Conservation (phyloP, 2,888 invertebrate species). For the Crepidodera aurea region DNA sequence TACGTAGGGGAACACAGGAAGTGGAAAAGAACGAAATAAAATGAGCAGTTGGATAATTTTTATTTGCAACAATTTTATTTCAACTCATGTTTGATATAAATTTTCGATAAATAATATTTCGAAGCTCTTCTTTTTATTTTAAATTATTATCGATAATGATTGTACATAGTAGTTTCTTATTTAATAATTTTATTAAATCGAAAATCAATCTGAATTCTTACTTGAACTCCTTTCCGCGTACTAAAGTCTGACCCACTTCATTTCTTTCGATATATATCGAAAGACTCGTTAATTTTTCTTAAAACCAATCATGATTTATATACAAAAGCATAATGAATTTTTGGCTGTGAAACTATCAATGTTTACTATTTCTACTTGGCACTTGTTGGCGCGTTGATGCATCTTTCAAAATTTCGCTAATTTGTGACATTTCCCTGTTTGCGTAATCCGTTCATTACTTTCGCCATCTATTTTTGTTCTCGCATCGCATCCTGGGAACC, state of each 20-base stretch:
- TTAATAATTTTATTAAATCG: too few relatives aligned
- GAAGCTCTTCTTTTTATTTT: too few relatives aligned
- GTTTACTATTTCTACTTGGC: neutral
- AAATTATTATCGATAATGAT: too few relatives aligned
- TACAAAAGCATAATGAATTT: too few relatives aligned
- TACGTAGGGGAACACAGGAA: constrained; percentile 4
- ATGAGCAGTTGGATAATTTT: constrained; percentile 4
- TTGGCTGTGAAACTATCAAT: neutral
- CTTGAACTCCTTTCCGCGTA: too few relatives aligned
- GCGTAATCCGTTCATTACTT: neutral
- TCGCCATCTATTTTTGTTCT: neutral
- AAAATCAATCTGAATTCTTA: too few relatives aligned
- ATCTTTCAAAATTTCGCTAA: neutral
- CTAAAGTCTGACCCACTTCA: too few relatives aligned
- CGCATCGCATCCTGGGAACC: neutral
- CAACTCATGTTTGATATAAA: neutral
- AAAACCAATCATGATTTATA: too few relatives aligned
- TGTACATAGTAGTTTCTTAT: too few relatives aligned
- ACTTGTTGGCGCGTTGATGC: neutral
- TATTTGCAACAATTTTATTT: neutral
- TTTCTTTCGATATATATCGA: too few relatives aligned
- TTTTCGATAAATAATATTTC: neutral
- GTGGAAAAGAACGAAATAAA: neutral
- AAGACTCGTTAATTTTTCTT: too few relatives aligned
- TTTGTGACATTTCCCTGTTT: neutral